These are phyloP conservation scores for Diogma glabrata DNA, from an alignment of 2,888 invertebrate species.

Conservation along the genomic window DNA sequence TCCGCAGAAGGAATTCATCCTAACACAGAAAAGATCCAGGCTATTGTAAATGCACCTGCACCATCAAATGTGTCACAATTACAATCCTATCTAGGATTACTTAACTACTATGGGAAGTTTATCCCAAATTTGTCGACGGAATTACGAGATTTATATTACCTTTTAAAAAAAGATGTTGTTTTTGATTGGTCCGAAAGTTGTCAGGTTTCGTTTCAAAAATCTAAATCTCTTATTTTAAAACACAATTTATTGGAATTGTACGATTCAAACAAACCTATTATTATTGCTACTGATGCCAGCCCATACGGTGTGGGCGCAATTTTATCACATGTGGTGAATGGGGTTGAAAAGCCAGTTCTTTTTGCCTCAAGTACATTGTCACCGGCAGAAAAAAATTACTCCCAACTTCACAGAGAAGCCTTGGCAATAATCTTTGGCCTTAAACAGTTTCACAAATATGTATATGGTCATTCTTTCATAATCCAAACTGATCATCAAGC, in stretches of 20 bases:
- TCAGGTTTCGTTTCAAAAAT: not conserved
- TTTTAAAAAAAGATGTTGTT: not conserved
- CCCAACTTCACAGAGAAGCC: not conserved
- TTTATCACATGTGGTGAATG: not conserved
- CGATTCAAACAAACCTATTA: not conserved
- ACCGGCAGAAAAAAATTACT: constrained; percentile 9
- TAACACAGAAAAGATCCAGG: not conserved
- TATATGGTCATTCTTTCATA: not conserved
- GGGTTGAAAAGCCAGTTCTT: not conserved
- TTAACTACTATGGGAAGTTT: too few species aligned
- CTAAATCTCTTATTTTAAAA: too few species aligned
- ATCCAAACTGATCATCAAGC: not conserved
- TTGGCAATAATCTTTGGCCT: not conserved
- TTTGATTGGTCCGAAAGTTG: not conserved
- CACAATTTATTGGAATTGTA: not conserved
- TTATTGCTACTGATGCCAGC: not conserved
- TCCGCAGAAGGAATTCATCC: not conserved
- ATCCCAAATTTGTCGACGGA: too few species aligned
- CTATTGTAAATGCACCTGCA: not conserved
- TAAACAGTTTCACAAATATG: not conserved
- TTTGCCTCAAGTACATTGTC: constrained; percentile 10
- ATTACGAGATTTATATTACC: not conserved
- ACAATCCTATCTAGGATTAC: too few species aligned
- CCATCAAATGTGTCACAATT: too few species aligned
- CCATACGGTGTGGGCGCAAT: not conserved